These are phyloP conservation scores for Brachionus manjavacas DNA, from an alignment of 1,140 invertebrate genomes.

Conservation along the genomic window DNA sequence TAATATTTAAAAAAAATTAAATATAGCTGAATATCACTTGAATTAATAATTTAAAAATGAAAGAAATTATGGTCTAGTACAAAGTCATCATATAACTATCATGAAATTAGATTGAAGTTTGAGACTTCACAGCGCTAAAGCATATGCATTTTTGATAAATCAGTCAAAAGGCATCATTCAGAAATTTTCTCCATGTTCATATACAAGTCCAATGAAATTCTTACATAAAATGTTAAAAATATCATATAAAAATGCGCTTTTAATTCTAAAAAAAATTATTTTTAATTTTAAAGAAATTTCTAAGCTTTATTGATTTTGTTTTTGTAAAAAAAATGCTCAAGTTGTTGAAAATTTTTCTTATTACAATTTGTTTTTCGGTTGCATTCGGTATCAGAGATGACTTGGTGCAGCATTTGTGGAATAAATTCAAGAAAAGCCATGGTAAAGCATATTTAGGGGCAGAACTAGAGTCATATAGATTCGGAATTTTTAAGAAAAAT, in stretches of 20 bases:
- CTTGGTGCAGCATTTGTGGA: slow-evolving; percentile 31
- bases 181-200: not conserved
- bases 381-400: slow-evolving; percentile 26
- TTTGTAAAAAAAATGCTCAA: not conserved
- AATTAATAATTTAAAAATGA: not conserved
- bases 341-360: not conserved
- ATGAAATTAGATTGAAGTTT: not conserved
- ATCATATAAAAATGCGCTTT: not conserved
- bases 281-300: not conserved
- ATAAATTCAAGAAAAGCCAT: slow-evolving; percentile 37
- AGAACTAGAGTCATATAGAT: slow-evolving; percentile 18
- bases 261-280: not conserved
- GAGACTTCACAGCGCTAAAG: not conserved
- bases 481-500: slow-evolving; percentile 46
- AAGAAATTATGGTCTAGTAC: not conserved
- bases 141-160: not conserved
- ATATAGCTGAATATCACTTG: not conserved
- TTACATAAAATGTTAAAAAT: not conserved
- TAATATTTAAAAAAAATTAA: not conserved
- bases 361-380: slow-evolving; percentile 4
- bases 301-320: not conserved
- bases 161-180: not conserved
- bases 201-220: not conserved
- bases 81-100: not conserved
- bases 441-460: not conserved